Base-by-base conservation (phyloP, 2,888 invertebrate genomes). In the Sialis lutaria region DNA sequence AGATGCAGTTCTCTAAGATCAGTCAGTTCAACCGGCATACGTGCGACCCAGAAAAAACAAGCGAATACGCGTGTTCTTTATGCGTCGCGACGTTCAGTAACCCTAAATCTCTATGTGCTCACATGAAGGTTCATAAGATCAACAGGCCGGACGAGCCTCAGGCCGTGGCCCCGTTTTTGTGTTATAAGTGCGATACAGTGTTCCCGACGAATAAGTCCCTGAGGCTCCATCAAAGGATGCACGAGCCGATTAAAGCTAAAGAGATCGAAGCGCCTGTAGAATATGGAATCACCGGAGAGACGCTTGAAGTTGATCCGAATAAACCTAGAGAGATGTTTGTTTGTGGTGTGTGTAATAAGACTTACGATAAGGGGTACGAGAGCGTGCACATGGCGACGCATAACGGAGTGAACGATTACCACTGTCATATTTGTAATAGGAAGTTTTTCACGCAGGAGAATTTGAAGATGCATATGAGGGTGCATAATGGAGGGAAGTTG, bases 161-260 rank as follows among this genome's bases (percentile, higher is more conserved):
- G 52, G 55, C 34, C 56, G 61, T 13, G 51, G 51, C 37, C 5
- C 64, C 67, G 1, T 75, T 69, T 52, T 60, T 69, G 45, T 84
- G 84, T 54, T 67, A 68, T 6, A 66, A 75, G n/a, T 84, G 84
- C 55, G 72, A 72, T 37, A 85, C 84, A 0, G 64, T 69, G 32
- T 84, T 84, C 55, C 69, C 72, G 0, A 73, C 78, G 0, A 75
- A 75, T 53, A 85, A 82, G 56, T 75, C 74, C 5, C 59, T 80
- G 46, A 69, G 80, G 54, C 63, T 85, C 42, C 85, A 85, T 58
- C 74, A 73, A 55, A 71, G 82, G 51, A 84, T 85, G 75, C 85
- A 85, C 54, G 76, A 77, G 34, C 80, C 82, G 4, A 68, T 77
- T 5, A 74, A 76, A 60, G 69, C 64, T 53, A 72, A 67, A 54